phyloP scores from a whole-genome alignment of 2,797 vertebrate species.

The Heteromormyrus szaboi region DNA sequence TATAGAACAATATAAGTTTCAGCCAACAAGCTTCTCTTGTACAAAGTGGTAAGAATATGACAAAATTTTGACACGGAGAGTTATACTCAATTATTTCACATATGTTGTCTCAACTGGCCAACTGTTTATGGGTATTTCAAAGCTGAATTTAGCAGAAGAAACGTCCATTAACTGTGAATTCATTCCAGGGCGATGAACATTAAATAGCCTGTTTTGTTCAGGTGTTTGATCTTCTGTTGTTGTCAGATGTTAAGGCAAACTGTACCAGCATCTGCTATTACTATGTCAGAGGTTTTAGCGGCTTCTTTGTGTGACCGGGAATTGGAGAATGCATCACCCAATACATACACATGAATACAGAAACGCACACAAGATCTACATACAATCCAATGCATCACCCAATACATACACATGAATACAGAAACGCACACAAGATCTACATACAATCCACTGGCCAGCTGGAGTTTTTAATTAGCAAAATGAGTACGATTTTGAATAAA shows the following conservation, averaged over 20 bases:
- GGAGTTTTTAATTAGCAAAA: not conserved
- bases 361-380: not conserved
- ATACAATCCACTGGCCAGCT: not conserved
- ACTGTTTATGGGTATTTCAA: not conserved
- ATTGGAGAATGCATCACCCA: not conserved
- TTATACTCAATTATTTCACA: not conserved
- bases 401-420: not conserved
- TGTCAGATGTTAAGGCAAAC: not conserved
- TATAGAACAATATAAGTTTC: not conserved
- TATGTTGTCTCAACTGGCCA: not conserved
- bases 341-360: not conserved
- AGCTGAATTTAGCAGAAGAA: not conserved
- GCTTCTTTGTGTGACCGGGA: not conserved
- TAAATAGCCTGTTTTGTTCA: not conserved
- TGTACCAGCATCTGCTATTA: not conserved
- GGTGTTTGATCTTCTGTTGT: not conserved
- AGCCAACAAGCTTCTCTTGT: not conserved
- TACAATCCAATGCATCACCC: not conserved
- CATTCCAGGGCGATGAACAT: not conserved
- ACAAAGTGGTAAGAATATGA: not conserved
- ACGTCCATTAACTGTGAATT: not conserved
- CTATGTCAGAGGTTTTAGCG: not conserved
- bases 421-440: not conserved
- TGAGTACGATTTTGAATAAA: not conserved
- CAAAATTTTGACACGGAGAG: not conserved